phyloP scores from a whole-genome alignment of 2,113 vertebrate genomes.

The Hyperoodon ampullatus region DNA sequence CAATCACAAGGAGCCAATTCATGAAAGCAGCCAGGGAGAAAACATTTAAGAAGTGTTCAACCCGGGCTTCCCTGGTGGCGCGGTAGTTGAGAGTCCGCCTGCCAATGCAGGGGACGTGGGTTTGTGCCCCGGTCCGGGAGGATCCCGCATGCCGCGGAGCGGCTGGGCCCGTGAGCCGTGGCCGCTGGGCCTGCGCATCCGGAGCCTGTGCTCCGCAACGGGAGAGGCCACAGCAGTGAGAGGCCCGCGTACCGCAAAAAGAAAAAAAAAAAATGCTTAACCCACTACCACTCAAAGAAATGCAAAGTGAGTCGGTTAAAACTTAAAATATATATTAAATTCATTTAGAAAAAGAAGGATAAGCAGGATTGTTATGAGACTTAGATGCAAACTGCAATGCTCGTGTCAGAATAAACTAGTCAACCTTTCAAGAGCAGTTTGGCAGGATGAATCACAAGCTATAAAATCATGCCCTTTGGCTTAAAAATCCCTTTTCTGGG shows the following conservation, averaged over 20 bases:
- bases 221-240: too few species aligned
- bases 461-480: slow-evolving; percentile 9
- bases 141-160: too few species aligned
- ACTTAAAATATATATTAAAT: neutral
- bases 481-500: slow-evolving; percentile 23
- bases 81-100: too few species aligned
- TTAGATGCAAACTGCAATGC: neutral
- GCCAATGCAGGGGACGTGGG: too few species aligned
- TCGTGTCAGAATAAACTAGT: neutral
- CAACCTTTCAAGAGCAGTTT: neutral
- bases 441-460: neutral
- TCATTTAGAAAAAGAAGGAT: neutral
- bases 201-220: too few species aligned
- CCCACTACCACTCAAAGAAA: neutral
- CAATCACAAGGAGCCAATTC: neutral
- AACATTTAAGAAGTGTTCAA: neutral
- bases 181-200: too few species aligned
- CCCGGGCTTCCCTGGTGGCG: too few species aligned
- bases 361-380: neutral
- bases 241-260: too few species aligned
- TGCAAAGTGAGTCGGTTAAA: neutral
- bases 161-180: too few species aligned
- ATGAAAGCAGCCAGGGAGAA: neutral
- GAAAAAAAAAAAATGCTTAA: too few species aligned
- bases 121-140: too few species aligned